phyloP scores from a whole-genome alignment of 2,113 vertebrate genomes.

The Saiga tatarica region DNA sequence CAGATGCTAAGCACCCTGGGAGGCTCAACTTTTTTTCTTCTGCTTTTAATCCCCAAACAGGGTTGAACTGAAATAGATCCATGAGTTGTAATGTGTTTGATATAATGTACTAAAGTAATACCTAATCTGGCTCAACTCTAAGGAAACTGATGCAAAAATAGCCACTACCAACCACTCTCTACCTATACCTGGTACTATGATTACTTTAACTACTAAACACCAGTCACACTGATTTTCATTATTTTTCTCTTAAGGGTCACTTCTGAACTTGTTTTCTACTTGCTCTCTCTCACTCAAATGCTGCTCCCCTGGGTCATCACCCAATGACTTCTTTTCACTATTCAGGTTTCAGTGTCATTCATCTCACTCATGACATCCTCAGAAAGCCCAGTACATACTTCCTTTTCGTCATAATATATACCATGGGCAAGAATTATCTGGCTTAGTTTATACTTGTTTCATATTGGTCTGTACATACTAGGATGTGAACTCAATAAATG shows the following conservation, averaged over 20 bases:
- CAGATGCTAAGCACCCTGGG: conserved; percentile 65
- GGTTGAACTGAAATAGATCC: conserved; percentile 33
- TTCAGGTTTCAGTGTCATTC: background rate
- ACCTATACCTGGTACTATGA: background rate
- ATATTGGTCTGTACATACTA: background rate
- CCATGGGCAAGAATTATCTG: background rate
- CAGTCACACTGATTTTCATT: background rate
- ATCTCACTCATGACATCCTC: background rate
- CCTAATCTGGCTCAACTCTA: background rate
- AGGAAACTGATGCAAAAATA: background rate
- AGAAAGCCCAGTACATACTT: background rate
- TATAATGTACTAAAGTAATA: background rate
- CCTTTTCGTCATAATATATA: background rate
- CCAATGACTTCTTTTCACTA: background rate
- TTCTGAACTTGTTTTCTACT: background rate
- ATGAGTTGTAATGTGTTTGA: background rate
- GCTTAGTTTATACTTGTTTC: background rate
- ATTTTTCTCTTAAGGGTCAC: background rate
- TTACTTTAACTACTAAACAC: background rate
- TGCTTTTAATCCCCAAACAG: background rate
- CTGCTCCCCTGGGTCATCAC: background rate
- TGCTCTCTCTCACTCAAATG: background rate
- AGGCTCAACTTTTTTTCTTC: conserved; percentile 32
- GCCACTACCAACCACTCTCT: background rate
- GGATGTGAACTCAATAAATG: background rate